phyloP scores from a whole-genome alignment of 2,113 vertebrate species.

The Colaptes auratus region DNA sequence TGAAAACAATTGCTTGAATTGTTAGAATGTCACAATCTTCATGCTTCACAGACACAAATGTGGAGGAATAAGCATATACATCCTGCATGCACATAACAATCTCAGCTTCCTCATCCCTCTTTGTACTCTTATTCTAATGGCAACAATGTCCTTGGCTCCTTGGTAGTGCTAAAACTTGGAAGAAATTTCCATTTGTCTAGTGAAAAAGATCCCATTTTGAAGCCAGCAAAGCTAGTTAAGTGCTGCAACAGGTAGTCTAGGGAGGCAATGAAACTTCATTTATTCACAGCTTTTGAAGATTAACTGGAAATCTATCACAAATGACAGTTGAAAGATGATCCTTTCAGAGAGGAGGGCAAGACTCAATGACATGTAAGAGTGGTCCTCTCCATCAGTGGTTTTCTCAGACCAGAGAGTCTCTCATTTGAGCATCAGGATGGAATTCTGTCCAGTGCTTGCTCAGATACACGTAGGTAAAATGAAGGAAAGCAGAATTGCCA shows the following conservation, averaged over 20 bases:
- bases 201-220: neutral
- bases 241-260: neutral
- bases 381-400: neutral
- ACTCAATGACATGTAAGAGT: neutral
- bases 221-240: neutral
- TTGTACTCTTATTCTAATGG: conserved; percentile 15
- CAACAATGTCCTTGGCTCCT: conserved; percentile 1
- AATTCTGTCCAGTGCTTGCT: neutral
- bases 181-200: neutral
- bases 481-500: neutral
- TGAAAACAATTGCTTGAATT: neutral
- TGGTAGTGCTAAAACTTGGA: neutral
- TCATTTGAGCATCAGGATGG: neutral
- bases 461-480: fast-evolving
- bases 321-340: neutral
- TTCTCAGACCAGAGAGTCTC: neutral
- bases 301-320: neutral
- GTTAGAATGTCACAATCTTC: neutral
- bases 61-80: neutral
- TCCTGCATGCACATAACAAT: neutral
- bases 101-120: conserved; percentile 16
- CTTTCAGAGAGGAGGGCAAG: neutral
- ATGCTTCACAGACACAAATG: neutral
- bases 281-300: neutral
- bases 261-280: neutral